These are phyloP conservation scores for Nycticorax nycticorax DNA, from an alignment of 2,113 vertebrate genomes.

Conservation along the genomic window DNA sequence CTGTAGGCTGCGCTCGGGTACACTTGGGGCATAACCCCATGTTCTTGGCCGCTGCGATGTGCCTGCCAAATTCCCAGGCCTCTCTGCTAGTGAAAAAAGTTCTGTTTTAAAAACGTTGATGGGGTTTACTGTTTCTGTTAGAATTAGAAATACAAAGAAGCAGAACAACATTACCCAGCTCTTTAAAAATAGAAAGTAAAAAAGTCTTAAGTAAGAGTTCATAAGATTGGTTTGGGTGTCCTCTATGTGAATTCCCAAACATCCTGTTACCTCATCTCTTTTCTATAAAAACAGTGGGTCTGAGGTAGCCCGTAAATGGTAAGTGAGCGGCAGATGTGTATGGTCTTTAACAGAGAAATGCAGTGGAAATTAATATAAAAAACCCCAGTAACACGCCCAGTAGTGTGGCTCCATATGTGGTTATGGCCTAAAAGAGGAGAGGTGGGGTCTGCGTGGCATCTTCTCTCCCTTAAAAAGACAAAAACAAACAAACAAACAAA, in stretches of 20 bases:
- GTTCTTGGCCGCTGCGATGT: neutral
- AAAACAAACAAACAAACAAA: too few species aligned
- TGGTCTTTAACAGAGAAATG: neutral
- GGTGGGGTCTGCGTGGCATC: neutral
- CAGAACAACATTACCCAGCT: neutral
- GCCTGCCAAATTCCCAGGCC: neutral
- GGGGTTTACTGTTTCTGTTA: neutral
- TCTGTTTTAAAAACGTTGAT: neutral
- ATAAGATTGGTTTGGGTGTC: neutral
- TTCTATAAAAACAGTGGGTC: neutral
- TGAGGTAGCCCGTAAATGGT: neutral
- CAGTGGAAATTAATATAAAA: neutral
- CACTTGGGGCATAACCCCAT: neutral
- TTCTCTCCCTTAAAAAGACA: neutral
- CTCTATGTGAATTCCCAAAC: neutral
- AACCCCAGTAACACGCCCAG: too few species aligned
- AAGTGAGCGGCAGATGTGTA: neutral
- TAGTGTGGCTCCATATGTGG: neutral
- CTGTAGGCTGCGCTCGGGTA: rapidly evolving
- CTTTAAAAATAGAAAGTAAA: neutral
- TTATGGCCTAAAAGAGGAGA: neutral
- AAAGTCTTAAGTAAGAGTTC: neutral
- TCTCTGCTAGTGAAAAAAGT: neutral
- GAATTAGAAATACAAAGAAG: neutral
- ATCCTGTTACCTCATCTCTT: neutral